Conservation (phyloP, 2,113 vertebrate species). For the Grallaria varia region DNA sequence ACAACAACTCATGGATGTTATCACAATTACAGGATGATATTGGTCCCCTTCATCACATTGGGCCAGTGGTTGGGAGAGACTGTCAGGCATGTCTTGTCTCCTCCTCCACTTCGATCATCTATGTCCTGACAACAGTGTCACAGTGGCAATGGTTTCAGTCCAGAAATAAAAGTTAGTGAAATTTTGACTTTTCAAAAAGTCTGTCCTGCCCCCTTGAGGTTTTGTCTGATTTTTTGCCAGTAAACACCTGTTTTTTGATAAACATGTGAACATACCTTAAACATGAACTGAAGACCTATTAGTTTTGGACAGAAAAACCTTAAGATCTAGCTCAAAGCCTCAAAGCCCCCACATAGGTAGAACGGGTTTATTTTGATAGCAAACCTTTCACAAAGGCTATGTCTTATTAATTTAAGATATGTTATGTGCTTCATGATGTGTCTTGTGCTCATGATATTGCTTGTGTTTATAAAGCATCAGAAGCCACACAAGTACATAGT, state of each 20-base stretch:
- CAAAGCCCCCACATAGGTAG: not conserved
- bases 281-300: not conserved
- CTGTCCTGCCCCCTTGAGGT: not conserved
- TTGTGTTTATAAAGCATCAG: not conserved
- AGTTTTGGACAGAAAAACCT: not conserved
- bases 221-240: not conserved
- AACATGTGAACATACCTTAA: not conserved
- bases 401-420: not conserved
- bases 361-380: not conserved
- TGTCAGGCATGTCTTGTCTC: not conserved
- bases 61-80: not conserved
- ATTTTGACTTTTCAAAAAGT: not conserved
- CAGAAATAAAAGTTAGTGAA: not conserved
- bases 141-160: not conserved
- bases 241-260: not conserved
- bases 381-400: not conserved
- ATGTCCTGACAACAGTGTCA: not conserved
- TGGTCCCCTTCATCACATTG: accelerated
- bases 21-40: not conserved
- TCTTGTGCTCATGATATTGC: not conserved
- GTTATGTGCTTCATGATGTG: not conserved
- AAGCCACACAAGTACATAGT: not conserved
- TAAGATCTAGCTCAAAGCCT: not conserved
- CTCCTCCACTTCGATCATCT: not conserved
- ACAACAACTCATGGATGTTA: not conserved